A percentile compares a stretch with the other conserved stretches of the same genome.
Conservation (phyloP, 2,113 vertebrate genomes). For the Prietella phreatophila region DNA sequence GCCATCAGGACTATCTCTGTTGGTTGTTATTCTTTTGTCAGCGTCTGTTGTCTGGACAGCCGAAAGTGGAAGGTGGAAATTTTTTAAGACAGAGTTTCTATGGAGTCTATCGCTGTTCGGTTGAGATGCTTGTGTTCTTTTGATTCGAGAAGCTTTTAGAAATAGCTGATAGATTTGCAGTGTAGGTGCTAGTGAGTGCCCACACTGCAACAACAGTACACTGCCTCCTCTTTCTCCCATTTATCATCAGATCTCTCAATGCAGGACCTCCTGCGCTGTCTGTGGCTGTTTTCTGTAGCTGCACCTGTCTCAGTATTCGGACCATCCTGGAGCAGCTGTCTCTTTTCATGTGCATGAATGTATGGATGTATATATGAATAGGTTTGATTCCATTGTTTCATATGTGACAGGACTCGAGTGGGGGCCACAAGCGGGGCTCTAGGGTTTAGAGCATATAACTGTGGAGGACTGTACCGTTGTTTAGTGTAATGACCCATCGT, state of each 20-base stretch:
- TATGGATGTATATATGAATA: conserved; percentile 12
- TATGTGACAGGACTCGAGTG: not conserved
- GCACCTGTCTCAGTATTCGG: conserved; percentile 56
- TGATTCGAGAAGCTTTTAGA: conserved; percentile 44
- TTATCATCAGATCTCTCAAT: conserved; percentile 49
- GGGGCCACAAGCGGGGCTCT: not conserved
- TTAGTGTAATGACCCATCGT: not conserved
- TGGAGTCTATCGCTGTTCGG: conserved; percentile 33
- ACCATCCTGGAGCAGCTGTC: conserved; percentile 59
- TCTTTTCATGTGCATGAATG: conserved; percentile 40
- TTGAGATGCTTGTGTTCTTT: conserved; percentile 34
- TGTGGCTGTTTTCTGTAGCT: conserved; percentile 62
- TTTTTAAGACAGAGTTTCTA: conserved; percentile 18
- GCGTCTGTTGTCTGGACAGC: conserved; percentile 19
- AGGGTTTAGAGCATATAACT: not conserved
- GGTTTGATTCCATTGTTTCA: not conserved
- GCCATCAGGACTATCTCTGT: not conserved
- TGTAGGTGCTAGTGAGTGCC: conserved; percentile 12
- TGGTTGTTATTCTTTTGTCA: not conserved
- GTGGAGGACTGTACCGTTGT: not conserved
- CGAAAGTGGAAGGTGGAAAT: not conserved
- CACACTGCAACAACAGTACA: conserved; percentile 13
- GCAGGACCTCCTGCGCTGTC: not conserved
- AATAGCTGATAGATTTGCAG: conserved; percentile 43
- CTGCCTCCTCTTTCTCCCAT: conserved; percentile 22